These are phyloP conservation scores for Numenius arquata DNA, from an alignment of 2,113 vertebrate genomes.

Conservation along the genomic window DNA sequence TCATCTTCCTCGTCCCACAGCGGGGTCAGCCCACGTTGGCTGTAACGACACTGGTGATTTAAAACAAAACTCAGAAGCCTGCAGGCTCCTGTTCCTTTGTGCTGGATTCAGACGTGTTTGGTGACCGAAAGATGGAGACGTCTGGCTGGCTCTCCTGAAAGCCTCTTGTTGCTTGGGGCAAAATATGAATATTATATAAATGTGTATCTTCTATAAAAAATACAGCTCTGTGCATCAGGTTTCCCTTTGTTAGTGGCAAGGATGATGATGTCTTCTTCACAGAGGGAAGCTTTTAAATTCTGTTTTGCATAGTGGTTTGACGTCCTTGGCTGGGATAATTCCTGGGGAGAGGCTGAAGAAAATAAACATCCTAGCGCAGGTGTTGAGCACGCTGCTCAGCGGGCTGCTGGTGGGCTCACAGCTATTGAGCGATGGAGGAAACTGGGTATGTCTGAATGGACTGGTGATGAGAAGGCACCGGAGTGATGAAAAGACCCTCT, in stretches of 20 bases:
- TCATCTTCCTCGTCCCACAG: background rate
- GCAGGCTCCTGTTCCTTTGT: background rate
- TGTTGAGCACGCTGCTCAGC: background rate
- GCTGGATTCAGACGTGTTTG: background rate
- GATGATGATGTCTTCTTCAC: background rate
- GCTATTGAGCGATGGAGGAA: background rate
- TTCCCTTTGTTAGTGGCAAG: background rate
- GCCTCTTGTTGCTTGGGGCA: background rate
- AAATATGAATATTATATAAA: background rate
- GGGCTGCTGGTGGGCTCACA: background rate
- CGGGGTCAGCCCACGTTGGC: background rate
- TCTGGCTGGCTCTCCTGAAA: background rate
- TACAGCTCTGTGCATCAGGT: background rate
- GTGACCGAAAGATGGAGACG: background rate
- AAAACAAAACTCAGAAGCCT: background rate
- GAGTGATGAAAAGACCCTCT: background rate
- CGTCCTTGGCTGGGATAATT: background rate
- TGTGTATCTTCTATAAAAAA: background rate
- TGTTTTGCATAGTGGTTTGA: background rate
- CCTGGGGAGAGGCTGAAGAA: background rate
- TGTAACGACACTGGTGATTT: background rate
- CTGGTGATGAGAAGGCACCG: background rate
- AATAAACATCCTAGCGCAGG: background rate
- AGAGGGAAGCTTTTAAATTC: background rate
- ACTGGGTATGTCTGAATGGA: background rate